Conservation (phyloP, 2,888 invertebrate genomes). For the Kryphioiulus occultus region DNA sequence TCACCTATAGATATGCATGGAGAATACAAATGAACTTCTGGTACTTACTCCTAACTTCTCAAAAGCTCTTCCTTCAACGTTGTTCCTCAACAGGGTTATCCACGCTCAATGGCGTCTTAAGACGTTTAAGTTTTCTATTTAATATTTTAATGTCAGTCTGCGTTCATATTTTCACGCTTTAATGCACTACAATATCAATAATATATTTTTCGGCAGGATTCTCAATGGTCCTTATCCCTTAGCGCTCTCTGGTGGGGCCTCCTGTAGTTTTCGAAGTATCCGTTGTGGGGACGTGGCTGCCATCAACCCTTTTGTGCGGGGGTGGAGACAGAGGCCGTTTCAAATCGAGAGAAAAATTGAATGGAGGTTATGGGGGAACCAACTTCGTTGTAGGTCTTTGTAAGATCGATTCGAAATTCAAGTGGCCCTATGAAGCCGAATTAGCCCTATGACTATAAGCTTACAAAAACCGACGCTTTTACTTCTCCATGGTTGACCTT, state of each 20-base stretch:
- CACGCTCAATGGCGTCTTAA: conserved; percentile 9
- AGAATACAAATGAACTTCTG: neutral
- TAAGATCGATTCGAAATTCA: neutral
- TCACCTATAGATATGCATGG: too few relatives aligned
- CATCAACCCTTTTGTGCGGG: conserved; percentile 7
- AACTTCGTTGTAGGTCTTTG: conserved; percentile 3
- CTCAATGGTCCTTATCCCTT: neutral
- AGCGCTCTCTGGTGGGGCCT: neutral
- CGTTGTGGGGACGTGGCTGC: neutral
- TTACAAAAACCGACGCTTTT: neutral
- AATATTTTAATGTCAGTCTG: neutral
- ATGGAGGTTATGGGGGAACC: neutral
- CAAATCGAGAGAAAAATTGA: neutral
- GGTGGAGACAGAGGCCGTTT: neutral
- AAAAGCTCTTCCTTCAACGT: neutral
- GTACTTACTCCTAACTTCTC: neutral
- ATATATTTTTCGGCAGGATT: neutral
- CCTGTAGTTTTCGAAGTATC: neutral
- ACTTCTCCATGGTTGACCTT: neutral
- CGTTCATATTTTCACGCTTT: neutral
- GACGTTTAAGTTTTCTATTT: neutral
- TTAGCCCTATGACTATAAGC: conserved; percentile 3
- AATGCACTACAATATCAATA: neutral
- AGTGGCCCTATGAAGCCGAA: neutral
- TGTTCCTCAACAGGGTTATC: neutral